Base-by-base conservation (phyloP, 1,140 invertebrate genomes). In the Aradophagus sp. region DNA sequence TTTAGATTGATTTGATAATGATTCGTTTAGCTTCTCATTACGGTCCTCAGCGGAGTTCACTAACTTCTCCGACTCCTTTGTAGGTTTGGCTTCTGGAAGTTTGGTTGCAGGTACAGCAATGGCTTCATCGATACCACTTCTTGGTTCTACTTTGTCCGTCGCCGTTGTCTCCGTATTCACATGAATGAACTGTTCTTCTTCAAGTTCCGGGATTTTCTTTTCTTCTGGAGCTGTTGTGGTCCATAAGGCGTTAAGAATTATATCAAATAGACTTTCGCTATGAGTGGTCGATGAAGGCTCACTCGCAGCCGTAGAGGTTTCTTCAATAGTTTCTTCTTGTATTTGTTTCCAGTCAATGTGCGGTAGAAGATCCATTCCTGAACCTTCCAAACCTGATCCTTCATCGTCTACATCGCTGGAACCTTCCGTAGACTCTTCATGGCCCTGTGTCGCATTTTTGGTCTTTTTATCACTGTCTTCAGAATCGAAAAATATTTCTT, bases 171-270 rank as follows among this genome's bases (percentile, higher is more conserved):
- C 27, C 13, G 50, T 39, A 8, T 66, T 62, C 1, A 77, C 75
- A 1, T 47, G 63, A 8, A 85, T 78, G 11, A 84, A 84, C 11
- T 81, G 44, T 26, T 85, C 83, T 4, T 83, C 79, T 8, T 80
- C 80, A 1, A 81, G 59, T 13, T 76, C 56, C 0, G 76, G 48
- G 3, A 80, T 75, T 11, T 74, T 78, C 3, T 74, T 76, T 3
- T 59, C 59, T 8, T 68, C 70, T 4, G 76, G 61, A 10, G 53
- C 15, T 15, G 59, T 15, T 0, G 77, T 72, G 0, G 72, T 63
- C 27, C 16, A 38, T 6, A 59, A 42, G 0, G 38, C 58, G 12
- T 41, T 59, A 5, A 34, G 55, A 13, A 80, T 0, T 1, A 58
- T 55, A 5, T 71, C 58, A 0, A 77, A 34, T 0, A 78, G 0